Evolutionary conservation across 2,113 vertebrate species (phyloP), one percentile per base, ranked within the genome.

Genomic region (Nesogale talazaci): DNA sequence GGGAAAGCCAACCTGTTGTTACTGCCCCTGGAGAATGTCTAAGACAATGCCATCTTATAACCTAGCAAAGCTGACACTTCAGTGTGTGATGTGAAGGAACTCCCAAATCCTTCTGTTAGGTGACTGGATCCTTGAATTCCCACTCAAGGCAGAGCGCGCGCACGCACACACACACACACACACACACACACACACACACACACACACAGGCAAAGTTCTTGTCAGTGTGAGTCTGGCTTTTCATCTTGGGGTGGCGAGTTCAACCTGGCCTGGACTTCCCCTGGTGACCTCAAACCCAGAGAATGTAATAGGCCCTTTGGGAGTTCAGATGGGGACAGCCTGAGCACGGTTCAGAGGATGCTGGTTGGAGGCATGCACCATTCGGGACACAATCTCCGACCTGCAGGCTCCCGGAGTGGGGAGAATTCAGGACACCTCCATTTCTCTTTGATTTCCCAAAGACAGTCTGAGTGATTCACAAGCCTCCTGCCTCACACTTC

Each of bases 1-100:
- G 79, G 96, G 95, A 79, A 89, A 97, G 83, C 20, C 23, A 31
- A 0, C 22, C 46, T 79, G 90, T 92, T 77, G 29, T n/a, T 29
- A 36, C 3, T n/a, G 20, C 57, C 72, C 70, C 72, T 77, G 75
- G 38, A 79, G 79, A 82, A 59, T 40, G 36, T 80, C 80, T 80
- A 61, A 83, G 77, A 91, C 38, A 80, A 79, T 40, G 27, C 70
- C 14, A 27, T 74, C 20, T 63, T 57, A 52, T 42, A 75, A 86
- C 63, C 19, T 34, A 67, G 15, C 17, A 67, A 57, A 92, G 81
- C 67, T 31, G n/a, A 56, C 3, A 27, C 69, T 36, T 86, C 1
- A 6, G 59, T 52, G 8, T n/a, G 22, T 83, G 38, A 70, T 25
- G 63, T 12, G 65, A 52, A 25, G 40, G 63, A 6, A 4, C 6